These are phyloP conservation scores for Centropus bengalensis DNA, from an alignment of 2,113 vertebrate species.

Conservation along the genomic window DNA sequence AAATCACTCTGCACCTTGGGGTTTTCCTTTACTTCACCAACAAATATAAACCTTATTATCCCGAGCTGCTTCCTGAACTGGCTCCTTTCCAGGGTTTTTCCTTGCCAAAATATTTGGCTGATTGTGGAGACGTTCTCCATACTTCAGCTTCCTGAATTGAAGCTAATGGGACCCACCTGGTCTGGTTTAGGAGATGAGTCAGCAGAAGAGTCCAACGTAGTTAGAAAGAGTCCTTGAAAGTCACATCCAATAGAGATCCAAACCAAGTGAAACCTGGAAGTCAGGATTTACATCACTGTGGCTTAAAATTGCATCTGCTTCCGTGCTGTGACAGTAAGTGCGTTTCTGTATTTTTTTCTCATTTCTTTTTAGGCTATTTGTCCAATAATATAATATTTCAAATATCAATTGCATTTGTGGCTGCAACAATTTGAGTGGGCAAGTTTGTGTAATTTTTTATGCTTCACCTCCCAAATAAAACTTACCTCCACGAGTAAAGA, in stretches of 20 bases:
- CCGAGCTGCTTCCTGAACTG: conserved; percentile 62
- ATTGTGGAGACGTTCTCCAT: conserved; percentile 27
- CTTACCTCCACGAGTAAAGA: conserved; percentile 9
- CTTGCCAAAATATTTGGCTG: conserved; percentile 45
- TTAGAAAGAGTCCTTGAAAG: not conserved
- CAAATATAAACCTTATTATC: conserved; percentile 57
- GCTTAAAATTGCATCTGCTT: not conserved
- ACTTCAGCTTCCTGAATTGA: conserved; percentile 14
- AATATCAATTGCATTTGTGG: conserved; percentile 60
- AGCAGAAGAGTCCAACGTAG: conserved; percentile 4
- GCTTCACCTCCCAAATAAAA: not conserved
- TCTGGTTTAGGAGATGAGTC: conserved; percentile 43
- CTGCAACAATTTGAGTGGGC: conserved; percentile 42
- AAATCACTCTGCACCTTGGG: conserved; percentile 54
- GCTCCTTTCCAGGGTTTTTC: conserved; percentile 30
- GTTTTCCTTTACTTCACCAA: conserved; percentile 46
- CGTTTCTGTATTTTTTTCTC: conserved; percentile 42
- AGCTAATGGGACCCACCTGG: conserved; percentile 59
- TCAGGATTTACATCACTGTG: not conserved
- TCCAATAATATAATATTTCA: conserved; percentile 63
- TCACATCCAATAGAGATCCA: not conserved
- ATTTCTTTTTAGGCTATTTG: conserved; percentile 53
- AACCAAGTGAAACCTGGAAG: not conserved
- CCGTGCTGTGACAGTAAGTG: not conserved
- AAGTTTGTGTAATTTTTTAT: conserved; percentile 18